These are phyloP conservation scores for Zosterops japonicus DNA, from an alignment of 2,113 vertebrate species.

Conservation along the genomic window DNA sequence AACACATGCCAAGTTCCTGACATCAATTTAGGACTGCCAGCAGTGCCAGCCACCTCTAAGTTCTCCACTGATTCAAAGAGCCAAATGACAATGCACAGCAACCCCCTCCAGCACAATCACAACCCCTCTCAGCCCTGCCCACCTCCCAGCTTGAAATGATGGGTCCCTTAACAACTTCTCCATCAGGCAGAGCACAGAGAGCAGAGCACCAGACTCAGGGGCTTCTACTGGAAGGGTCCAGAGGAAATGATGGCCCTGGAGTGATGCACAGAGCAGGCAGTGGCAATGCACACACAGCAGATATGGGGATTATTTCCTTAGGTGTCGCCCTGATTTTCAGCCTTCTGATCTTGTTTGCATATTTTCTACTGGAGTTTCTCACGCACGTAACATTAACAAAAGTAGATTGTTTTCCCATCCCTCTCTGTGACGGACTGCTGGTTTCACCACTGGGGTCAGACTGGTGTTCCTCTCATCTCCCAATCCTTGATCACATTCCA, in stretches of 20 bases:
- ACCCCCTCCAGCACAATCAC: not conserved
- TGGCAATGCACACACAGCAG: not conserved
- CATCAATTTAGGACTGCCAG: not conserved
- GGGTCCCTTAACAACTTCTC: not conserved
- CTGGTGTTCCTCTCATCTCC: no score
- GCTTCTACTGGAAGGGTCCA: not conserved
- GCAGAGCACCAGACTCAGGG: not conserved
- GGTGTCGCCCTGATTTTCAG: no score
- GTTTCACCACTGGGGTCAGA: no score
- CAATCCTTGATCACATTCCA: no score
- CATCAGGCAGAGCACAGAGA: not conserved
- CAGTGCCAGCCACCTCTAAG: not conserved
- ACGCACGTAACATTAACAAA: no score
- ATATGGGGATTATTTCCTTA: not conserved
- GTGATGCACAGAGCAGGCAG: not conserved
- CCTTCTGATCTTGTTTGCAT: no score
- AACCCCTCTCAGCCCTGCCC: not conserved
- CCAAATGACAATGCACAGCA: not conserved
- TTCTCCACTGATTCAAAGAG: not conserved
- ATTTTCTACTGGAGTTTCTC: no score
- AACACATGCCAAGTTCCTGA: not conserved
- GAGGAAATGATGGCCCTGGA: not conserved
- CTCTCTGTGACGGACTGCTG: no score
- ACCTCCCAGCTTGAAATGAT: not conserved
- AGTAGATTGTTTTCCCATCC: no score